These are phyloP conservation scores for Osmoderma eremita DNA, from an alignment of 2,888 invertebrate species.

Conservation along the genomic window DNA sequence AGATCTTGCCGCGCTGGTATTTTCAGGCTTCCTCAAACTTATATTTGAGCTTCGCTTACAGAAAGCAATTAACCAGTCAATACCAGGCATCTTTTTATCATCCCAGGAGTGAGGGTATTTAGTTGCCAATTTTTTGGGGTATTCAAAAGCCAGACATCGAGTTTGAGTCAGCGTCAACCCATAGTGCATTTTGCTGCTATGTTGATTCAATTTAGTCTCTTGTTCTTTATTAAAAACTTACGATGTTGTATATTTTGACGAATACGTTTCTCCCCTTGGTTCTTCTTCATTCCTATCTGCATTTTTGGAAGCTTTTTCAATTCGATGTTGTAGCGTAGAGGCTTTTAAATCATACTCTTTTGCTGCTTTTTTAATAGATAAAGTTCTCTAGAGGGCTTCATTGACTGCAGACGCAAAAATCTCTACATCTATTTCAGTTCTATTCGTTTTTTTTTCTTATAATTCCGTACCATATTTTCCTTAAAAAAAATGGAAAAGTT, in stretches of 20 bases:
- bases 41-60: slow-evolving; percentile 39
- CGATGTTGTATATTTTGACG: too few relatives aligned
- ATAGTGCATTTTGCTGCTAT: too few relatives aligned
- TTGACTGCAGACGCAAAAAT: neutral
- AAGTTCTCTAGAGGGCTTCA: neutral
- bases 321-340: too few relatives aligned
- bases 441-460: neutral
- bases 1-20: slow-evolving; percentile 45
- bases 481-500: neutral
- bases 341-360: neutral
- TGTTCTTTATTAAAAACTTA: too few relatives aligned
- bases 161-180: too few relatives aligned
- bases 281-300: too few relatives aligned
- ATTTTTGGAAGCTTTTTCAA: too few relatives aligned
- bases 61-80: neutral
- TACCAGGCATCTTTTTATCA: neutral
- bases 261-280: too few relatives aligned
- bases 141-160: too few relatives aligned
- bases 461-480: slow-evolving; percentile 8
- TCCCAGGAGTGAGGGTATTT: neutral
- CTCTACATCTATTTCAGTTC: too few relatives aligned
- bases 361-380: slow-evolving; percentile 9
- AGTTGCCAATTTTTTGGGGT: too few relatives aligned
- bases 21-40: slow-evolving; percentile 47
- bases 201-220: too few relatives aligned